Conservation (phyloP, 2,797 vertebrate genomes). For the Nasua narica region DNA sequence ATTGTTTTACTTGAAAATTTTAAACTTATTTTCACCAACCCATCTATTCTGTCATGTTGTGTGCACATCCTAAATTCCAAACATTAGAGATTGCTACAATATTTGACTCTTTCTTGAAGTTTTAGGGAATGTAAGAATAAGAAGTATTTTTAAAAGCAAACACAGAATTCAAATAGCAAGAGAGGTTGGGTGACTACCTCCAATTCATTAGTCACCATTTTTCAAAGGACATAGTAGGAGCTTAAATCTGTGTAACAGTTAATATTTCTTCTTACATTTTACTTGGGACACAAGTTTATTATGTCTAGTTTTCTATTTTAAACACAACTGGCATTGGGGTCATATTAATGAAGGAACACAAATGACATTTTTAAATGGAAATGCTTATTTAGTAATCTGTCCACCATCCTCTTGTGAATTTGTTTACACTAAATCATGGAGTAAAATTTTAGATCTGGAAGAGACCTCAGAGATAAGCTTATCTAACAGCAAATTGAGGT, state of each 20-base stretch:
- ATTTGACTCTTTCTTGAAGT: neutral
- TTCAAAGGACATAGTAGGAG: neutral
- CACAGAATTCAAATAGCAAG: neutral
- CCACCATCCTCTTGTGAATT: neutral
- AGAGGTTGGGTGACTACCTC: neutral
- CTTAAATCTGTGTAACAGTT: neutral
- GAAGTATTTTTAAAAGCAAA: neutral
- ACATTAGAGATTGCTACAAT: neutral
- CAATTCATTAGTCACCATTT: neutral
- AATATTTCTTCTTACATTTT: neutral
- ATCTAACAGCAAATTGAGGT: neutral
- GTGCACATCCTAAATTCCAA: neutral
- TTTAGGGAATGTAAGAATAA: neutral
- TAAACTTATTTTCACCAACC: neutral
- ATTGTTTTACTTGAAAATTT: slow-evolving; percentile 1
- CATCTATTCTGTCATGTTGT: neutral
- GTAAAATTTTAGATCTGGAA: neutral
- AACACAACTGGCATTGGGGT: neutral
- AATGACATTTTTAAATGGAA: neutral
- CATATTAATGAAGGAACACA: neutral
- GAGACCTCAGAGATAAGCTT: neutral
- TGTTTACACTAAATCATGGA: neutral
- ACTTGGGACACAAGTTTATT: neutral
- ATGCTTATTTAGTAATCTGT: neutral
- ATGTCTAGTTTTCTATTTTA: neutral